phyloP scores from a whole-genome alignment of 2,113 vertebrate genomes.

The Turnix velox region DNA sequence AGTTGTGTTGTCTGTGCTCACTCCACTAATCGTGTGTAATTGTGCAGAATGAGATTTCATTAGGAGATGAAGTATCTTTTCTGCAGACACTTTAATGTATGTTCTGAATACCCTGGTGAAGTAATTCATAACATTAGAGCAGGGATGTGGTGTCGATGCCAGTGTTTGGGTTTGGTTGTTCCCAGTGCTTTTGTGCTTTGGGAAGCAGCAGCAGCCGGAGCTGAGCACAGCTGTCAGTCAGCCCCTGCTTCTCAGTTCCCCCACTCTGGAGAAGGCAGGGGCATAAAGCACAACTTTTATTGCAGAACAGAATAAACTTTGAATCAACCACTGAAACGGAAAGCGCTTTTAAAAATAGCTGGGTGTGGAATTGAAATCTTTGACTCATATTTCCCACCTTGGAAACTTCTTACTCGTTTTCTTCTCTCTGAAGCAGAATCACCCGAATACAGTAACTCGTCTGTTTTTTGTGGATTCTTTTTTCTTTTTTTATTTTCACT shows the following conservation, averaged over 20 bases:
- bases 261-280: background rate
- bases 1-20: background rate
- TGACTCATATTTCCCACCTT: constrained; percentile 61
- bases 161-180: background rate
- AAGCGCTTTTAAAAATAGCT: constrained; percentile 57
- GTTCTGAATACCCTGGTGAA: background rate
- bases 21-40: background rate
- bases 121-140: background rate
- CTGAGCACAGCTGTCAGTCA: background rate
- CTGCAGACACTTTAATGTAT: accelerated
- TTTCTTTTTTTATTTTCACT: background rate
- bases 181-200: background rate
- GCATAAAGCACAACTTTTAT: background rate
- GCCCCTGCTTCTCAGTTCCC: background rate
- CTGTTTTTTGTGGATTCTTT: background rate
- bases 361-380: constrained; percentile 50
- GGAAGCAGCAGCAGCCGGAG: accelerated
- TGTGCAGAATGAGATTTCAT: background rate
- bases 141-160: background rate
- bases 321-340: constrained; percentile 8
- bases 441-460: background rate
- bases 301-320: background rate
- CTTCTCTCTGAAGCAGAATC: background rate
- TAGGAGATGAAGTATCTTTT: background rate
- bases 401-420: constrained; percentile 17